A percentile compares a stretch with the other conserved stretches of the same genome.
These are phyloP conservation scores for Gonatopus flavifemur DNA, from an alignment of 1,140 invertebrate species.

Conservation along the genomic window DNA sequence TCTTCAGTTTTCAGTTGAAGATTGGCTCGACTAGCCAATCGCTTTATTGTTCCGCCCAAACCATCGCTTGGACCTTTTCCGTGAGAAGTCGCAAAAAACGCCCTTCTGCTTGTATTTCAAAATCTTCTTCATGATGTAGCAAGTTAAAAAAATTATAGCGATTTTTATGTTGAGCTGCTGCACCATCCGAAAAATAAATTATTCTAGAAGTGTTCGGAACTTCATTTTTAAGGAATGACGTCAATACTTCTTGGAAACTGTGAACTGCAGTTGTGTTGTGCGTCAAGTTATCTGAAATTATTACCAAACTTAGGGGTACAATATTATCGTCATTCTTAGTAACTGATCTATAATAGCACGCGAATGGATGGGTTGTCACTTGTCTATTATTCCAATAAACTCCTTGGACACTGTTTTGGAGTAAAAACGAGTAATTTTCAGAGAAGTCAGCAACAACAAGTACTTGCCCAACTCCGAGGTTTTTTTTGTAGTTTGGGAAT, in stretches of 20 bases:
- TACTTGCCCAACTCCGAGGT: conserved; percentile 11
- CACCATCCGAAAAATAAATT: conserved; percentile 40
- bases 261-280: conserved; percentile 30
- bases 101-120: conserved; percentile 36
- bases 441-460: conserved; percentile 33
- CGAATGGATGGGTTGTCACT: conserved; percentile 33
- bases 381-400: conserved; percentile 36
- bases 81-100: conserved; percentile 38
- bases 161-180: conserved; percentile 44
- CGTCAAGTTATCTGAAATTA: conserved; percentile 27
- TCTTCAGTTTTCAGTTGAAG: conserved; percentile 15
- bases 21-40: conserved; percentile 21
- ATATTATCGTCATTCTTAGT: conserved; percentile 10
- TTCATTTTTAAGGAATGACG: conserved; percentile 23
- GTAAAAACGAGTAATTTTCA: conserved; percentile 39
- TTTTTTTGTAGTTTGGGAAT: conserved; percentile 20
- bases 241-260: conserved; percentile 19
- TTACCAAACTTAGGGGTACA: conserved; percentile 13
- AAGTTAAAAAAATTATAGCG: conserved; percentile 39
- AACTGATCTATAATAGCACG: conserved; percentile 19
- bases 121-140: conserved; percentile 32
- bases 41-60: conserved; percentile 33
- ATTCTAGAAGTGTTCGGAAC: conserved; percentile 26
- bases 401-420: conserved; percentile 38
- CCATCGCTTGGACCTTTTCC: conserved; percentile 42